phyloP scores from a whole-genome alignment of 1,140 invertebrate species.

The Tribolium castaneum region DNA sequence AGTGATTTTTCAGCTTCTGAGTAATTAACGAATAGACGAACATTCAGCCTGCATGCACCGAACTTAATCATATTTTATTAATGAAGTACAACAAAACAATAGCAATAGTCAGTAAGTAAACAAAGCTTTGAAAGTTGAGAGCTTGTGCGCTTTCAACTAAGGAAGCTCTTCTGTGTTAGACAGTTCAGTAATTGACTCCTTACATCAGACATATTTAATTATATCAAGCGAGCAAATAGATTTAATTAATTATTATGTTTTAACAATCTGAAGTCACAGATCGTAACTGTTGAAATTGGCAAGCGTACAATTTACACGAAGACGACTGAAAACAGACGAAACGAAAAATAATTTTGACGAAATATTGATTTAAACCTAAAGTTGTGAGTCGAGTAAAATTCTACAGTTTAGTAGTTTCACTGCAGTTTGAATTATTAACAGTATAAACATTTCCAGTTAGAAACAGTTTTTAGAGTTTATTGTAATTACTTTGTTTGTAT shows the following conservation, averaged over 20 bases:
- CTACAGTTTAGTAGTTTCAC: background rate
- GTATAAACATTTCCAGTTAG: background rate
- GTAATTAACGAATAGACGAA: background rate
- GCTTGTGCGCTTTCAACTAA: constrained; percentile 24
- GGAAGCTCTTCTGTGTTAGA: constrained; percentile 37
- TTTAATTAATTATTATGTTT: constrained; percentile 35
- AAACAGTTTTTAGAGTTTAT: background rate
- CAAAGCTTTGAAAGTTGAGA: constrained; percentile 39
- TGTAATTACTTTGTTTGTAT: background rate
- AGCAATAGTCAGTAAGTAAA: constrained; percentile 38
- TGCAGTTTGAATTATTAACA: background rate
- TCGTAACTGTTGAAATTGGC: background rate
- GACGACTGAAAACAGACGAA: background rate
- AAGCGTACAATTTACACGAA: background rate
- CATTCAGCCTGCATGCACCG: background rate
- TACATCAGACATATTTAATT: constrained; percentile 36
- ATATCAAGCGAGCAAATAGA: constrained; percentile 22
- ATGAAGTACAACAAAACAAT: constrained; percentile 38
- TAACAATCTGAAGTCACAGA: background rate
- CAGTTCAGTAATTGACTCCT: constrained; percentile 40
- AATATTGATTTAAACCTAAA: background rate
- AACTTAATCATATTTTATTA: constrained; percentile 33
- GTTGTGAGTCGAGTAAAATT: too few species aligned
- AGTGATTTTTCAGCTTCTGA: background rate
- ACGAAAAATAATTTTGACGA: background rate